Evolutionary conservation across 2,113 vertebrate species (phyloP).

Genomic region (Sphyrna mokarran): DNA sequence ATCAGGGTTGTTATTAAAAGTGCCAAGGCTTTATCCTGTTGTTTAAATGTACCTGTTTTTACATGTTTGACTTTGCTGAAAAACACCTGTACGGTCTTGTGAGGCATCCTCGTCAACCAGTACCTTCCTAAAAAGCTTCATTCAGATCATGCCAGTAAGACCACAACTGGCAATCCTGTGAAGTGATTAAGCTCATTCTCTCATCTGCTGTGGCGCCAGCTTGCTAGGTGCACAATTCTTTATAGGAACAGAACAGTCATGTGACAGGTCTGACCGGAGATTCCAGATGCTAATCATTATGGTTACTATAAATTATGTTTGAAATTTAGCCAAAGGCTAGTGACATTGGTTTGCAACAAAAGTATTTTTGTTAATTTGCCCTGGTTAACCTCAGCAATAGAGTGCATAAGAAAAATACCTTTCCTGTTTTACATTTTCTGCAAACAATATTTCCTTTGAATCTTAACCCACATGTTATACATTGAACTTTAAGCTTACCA

Average conservation of each 20-base stretch:
- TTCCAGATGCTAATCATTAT: slow-evolving; percentile 63
- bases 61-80: slow-evolving; percentile 56
- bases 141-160: slow-evolving; percentile 60
- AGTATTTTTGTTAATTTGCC: background rate
- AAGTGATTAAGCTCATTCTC: slow-evolving; percentile 76
- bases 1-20: slow-evolving; percentile 34
- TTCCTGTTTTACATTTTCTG: slow-evolving; percentile 21
- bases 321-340: slow-evolving; percentile 38
- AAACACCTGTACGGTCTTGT: slow-evolving; percentile 60
- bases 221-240: slow-evolving; percentile 61
- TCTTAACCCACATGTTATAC: background rate
- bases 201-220: slow-evolving; percentile 69
- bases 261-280: slow-evolving; percentile 55
- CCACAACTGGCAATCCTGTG: slow-evolving; percentile 55
- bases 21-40: slow-evolving; percentile 1
- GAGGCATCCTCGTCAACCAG: slow-evolving; percentile 55
- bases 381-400: background rate
- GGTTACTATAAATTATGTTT: slow-evolving; percentile 56
- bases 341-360: slow-evolving; percentile 27
- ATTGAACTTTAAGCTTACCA: background rate
- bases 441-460: background rate
- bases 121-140: slow-evolving; percentile 50
- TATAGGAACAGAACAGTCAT: slow-evolving; percentile 59
- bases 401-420: background rate
- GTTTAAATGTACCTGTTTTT: slow-evolving; percentile 63